Conservation (phyloP, 1,140 invertebrate species). For the Drosophila sp. region DNA sequence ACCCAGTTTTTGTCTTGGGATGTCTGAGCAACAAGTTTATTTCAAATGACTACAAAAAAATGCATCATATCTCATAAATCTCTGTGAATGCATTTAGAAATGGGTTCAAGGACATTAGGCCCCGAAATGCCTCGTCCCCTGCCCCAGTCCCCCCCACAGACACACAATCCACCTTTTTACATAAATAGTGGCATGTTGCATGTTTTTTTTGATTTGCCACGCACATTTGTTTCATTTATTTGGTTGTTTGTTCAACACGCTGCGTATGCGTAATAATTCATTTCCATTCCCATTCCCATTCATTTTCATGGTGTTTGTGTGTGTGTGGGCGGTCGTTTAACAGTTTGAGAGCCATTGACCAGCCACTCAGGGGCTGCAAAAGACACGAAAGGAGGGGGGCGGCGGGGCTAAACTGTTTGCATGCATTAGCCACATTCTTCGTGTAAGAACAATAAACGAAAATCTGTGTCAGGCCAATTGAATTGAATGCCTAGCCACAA, state of each 20-base stretch:
- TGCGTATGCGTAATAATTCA: conserved; percentile 69
- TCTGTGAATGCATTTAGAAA: conserved; percentile 23
- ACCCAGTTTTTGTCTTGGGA: conserved; percentile 12
- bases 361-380: conserved; percentile 18
- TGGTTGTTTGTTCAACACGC: conserved; percentile 51
- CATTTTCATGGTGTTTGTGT: not conserved
- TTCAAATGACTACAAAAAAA: conserved; percentile 11
- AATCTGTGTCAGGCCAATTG: conserved; percentile 63
- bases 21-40: conserved; percentile 18
- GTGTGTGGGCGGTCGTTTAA: conserved; percentile 48
- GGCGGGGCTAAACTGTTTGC: not conserved
- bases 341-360: conserved; percentile 51
- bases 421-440: not conserved
- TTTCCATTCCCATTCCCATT: conserved; percentile 12
- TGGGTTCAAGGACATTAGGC: conserved; percentile 44
- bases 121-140: not conserved
- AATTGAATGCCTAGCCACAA: conserved; percentile 3
- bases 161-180: conserved; percentile 10
- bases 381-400: not conserved
- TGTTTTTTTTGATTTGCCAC: conserved; percentile 43
- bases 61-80: conserved; percentile 17
- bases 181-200: conserved; percentile 16
- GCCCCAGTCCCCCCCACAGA: conserved; percentile 15
- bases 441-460: conserved; percentile 57
- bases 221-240: conserved; percentile 32